Evolutionary conservation across 2,797 vertebrate species (phyloP).

Genomic region (Anguilla megastoma): DNA sequence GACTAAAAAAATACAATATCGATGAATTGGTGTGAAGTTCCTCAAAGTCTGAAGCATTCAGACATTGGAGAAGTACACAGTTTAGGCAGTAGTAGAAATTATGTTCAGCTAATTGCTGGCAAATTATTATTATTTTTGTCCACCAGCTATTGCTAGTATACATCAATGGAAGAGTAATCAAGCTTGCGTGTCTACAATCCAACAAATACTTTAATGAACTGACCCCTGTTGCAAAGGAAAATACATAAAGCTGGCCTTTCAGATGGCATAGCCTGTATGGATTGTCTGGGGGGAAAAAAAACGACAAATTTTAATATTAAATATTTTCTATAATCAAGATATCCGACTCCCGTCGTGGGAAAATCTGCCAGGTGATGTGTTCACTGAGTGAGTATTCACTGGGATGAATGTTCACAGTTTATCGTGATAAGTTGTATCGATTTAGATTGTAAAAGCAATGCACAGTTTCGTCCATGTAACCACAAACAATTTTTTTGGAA

Average conservation of each 20-base stretch:
- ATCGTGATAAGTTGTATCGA: background rate
- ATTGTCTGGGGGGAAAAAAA: background rate
- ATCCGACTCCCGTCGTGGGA: background rate
- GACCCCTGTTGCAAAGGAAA: background rate
- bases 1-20: background rate
- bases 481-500: background rate
- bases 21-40: background rate
- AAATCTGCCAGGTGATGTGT: background rate
- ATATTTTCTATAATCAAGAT: too few species aligned
- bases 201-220: background rate
- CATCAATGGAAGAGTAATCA: background rate
- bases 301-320: too few species aligned
- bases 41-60: background rate
- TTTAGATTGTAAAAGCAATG: background rate
- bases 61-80: background rate
- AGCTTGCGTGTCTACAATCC: background rate
- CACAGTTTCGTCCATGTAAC: background rate
- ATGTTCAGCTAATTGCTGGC: background rate
- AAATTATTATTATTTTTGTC: background rate
- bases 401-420: background rate
- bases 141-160: background rate
- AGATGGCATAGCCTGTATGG: background rate
- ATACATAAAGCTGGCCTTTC: background rate
- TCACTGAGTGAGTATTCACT: background rate
- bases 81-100: background rate